phyloP scores from a whole-genome alignment of 23 tunicate genomes.

The Ascidia mentula region DNA sequence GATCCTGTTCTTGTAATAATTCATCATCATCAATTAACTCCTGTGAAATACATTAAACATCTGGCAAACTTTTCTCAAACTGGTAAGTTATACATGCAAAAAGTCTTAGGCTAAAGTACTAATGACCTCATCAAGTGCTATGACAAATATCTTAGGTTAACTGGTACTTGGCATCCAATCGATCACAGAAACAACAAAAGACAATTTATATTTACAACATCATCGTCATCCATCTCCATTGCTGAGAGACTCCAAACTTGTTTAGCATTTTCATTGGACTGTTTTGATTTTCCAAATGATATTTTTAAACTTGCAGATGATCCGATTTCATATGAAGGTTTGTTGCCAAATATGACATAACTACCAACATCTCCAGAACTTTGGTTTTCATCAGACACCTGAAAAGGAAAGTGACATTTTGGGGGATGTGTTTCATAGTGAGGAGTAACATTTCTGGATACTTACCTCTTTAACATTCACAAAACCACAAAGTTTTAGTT shows the following conservation, averaged over 20 bases:
- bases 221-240: constrained; percentile 87
- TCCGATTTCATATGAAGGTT: constrained; percentile 82
- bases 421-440: neutral
- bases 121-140: too few species aligned
- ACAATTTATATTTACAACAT: constrained; percentile 36
- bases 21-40: constrained; percentile 88
- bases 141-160: too few species aligned
- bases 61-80: too few species aligned
- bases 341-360: constrained; percentile 16
- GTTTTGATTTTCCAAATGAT: constrained; percentile 27
- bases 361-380: neutral
- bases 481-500: neutral
- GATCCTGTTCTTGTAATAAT: constrained; percentile 56
- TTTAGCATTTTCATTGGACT: constrained; percentile 41
- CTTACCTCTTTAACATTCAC: neutral
- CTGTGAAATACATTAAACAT: too few species aligned
- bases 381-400: neutral
- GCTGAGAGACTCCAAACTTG: constrained; percentile 83
- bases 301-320: constrained; percentile 46
- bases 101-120: too few species aligned
- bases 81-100: too few species aligned
- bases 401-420: neutral
- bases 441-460: neutral
- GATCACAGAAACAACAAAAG: neutral
- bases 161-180: too few species aligned